phyloP scores from a whole-genome alignment of 2,888 invertebrate species.

The Harpalus rubripes region DNA sequence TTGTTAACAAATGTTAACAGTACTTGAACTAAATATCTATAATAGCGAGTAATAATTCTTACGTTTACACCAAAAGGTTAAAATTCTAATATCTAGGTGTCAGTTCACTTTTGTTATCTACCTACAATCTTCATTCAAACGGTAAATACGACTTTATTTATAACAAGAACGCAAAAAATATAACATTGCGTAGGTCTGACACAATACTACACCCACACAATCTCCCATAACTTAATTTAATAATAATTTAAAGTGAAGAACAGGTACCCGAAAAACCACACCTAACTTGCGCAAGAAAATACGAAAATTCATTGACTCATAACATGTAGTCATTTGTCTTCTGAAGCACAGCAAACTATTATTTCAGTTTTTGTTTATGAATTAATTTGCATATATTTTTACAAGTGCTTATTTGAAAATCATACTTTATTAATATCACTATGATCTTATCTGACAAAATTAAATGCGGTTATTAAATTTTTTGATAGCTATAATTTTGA shows the following conservation, averaged over 20 bases:
- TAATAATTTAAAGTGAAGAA: slow-evolving; percentile 37
- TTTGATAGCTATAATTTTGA: slow-evolving; percentile 44
- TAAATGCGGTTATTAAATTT: slow-evolving; percentile 42
- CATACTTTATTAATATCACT: slow-evolving; percentile 50
- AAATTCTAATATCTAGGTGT: slow-evolving; percentile 31
- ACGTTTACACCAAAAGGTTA: slow-evolving; percentile 36
- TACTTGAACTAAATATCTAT: neutral
- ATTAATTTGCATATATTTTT: slow-evolving; percentile 51
- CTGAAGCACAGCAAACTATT: slow-evolving; percentile 24
- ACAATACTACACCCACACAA: slow-evolving; percentile 19
- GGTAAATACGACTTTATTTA: slow-evolving; percentile 42
- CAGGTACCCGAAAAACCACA: slow-evolving; percentile 37
- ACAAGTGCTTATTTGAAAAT: slow-evolving; percentile 52
- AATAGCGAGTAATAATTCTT: slow-evolving; percentile 17
- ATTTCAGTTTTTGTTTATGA: slow-evolving; percentile 40
- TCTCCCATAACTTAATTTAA: slow-evolving; percentile 36
- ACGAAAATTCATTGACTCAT: slow-evolving; percentile 50
- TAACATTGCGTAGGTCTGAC: slow-evolving; percentile 28
- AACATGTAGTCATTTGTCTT: slow-evolving; percentile 45
- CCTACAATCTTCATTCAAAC: slow-evolving; percentile 36
- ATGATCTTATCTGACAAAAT: slow-evolving; percentile 32
- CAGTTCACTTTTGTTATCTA: slow-evolving; percentile 31
- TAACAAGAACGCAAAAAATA: slow-evolving; percentile 45
- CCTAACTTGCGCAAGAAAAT: slow-evolving; percentile 34
- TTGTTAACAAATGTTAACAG: neutral